These are phyloP conservation scores for Drosophila algonquin DNA, from an alignment of 2,888 invertebrate genomes.

Conservation along the genomic window DNA sequence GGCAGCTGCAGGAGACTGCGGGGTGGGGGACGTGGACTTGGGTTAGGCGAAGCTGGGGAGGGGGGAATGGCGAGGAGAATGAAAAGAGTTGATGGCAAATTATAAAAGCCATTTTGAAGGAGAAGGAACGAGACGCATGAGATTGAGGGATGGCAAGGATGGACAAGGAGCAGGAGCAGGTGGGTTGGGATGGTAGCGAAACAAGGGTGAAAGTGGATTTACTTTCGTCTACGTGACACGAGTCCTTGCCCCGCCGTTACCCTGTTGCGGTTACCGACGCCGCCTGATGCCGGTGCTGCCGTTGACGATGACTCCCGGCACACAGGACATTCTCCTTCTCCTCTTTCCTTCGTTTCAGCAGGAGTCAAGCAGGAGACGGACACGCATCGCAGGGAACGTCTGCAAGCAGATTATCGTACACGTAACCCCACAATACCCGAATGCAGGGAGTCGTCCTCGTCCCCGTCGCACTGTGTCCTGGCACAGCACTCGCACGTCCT, in stretches of 20 bases:
- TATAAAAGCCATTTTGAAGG: slow-evolving; percentile 36
- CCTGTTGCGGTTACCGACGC: slow-evolving; percentile 33
- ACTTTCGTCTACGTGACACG: slow-evolving; percentile 74
- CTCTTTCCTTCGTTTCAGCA: slow-evolving; percentile 1
- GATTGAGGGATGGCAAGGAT: not conserved
- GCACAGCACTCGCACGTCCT: slow-evolving; percentile 46
- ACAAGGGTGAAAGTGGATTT: slow-evolving; percentile 79
- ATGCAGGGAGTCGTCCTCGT: too few species aligned
- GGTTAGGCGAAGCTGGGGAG: not conserved
- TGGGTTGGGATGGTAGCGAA: slow-evolving; percentile 21
- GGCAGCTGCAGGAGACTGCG: not conserved
- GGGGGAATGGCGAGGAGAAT: slow-evolving; percentile 18
- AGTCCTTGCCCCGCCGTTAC: slow-evolving; percentile 38
- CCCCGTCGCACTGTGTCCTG: too few species aligned
- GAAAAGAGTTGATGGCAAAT: slow-evolving; percentile 26
- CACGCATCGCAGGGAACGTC: slow-evolving; percentile 72
- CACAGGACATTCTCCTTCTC: slow-evolving; percentile 34
- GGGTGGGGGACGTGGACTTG: not conserved
- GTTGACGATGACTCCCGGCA: slow-evolving; percentile 19
- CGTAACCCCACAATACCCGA: slow-evolving; percentile 11
- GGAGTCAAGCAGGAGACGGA: slow-evolving; percentile 49
- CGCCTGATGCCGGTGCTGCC: slow-evolving; percentile 16
- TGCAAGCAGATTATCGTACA: slow-evolving; percentile 77
- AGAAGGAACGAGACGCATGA: not conserved
- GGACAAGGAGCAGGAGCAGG: not conserved